Evolutionary conservation across 1,140 invertebrate genomes (phyloP), one percentile per base, ranked within the genome.

Genomic region (Drosophila tristis): DNA sequence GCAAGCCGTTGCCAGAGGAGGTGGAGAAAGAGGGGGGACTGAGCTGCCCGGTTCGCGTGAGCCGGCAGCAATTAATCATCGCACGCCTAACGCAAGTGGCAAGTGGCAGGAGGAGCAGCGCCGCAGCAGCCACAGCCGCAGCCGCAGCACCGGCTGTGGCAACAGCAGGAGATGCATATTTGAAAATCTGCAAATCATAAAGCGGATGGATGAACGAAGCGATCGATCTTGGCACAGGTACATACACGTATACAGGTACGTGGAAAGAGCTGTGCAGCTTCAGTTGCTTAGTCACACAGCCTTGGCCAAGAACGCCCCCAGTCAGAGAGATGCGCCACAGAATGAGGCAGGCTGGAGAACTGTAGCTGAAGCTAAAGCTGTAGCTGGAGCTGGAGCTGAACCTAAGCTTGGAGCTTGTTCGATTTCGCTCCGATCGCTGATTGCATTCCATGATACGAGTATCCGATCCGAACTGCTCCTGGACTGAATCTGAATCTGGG

Each of bases 171-270:
- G 82, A 87, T 87, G 82, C 82, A 89, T 89, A 82, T 87, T 87
- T 89, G 82, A 87, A 89, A 87, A 87, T 87, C 80, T 87, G 82
- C 82, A 87, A 87, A 87, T 87, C 84, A 87, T 87, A 87, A 81
- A 73, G 60, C 67, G 67, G 59, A 75, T 68, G 78, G 71, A 71
- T 66, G 60, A 66, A 70, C 45, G 51, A 47, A 45, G 44, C 67
- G 76, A 53, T 64, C 66, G 78, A 59, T 64, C 42, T 76, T 67
- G 61, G 51, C 60, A 49, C 35, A 67, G 72, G 62, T 55, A 64
- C 65, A 57, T 2, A 39, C 7, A 57, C 20, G 20, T 49, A 45
- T 43, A n/a, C n/a, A 63, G 25, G 23, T n/a, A 43, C 44, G 35
- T 13, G 15, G 15, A 13, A 16, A 44, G 29, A 64, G 61, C 26